Conservation (phyloP, 2,888 invertebrate genomes). For the Acrobasis suavella region DNA sequence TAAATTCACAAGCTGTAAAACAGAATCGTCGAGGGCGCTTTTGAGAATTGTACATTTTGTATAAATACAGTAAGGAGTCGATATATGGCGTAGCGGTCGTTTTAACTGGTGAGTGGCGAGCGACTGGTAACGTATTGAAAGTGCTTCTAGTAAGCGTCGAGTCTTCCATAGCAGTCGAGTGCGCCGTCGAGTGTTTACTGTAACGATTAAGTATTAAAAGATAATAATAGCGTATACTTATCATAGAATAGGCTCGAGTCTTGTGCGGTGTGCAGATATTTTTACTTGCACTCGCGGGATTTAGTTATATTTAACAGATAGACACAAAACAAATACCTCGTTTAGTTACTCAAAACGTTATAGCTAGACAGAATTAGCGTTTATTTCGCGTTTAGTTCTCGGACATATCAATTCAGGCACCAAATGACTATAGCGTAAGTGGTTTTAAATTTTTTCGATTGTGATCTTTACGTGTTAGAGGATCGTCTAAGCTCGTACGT, state of each 20-base stretch:
- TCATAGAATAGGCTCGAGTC: slow-evolving; percentile 70
- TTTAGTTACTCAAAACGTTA: slow-evolving; percentile 72
- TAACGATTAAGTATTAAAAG: slow-evolving; percentile 79
- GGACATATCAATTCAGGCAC: slow-evolving; percentile 81
- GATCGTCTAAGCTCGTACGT: slow-evolving; percentile 48
- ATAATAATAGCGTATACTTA: slow-evolving; percentile 80
- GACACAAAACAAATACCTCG: slow-evolving; percentile 79
- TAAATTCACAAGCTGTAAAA: slow-evolving; percentile 49
- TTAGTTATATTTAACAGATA: slow-evolving; percentile 67
- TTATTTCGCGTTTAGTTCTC: slow-evolving; percentile 77
- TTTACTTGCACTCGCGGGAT: slow-evolving; percentile 64
- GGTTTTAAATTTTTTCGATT: slow-evolving; percentile 64
- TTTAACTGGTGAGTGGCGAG: slow-evolving; percentile 68
- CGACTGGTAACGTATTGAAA: slow-evolving; percentile 76
- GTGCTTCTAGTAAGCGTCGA: slow-evolving; percentile 80
- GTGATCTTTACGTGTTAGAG: slow-evolving; percentile 56
- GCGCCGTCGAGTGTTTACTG: slow-evolving; percentile 70
- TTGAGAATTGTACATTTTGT: slow-evolving; percentile 80
- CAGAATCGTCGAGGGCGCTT: slow-evolving; percentile 62
- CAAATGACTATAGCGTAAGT: slow-evolving; percentile 79
- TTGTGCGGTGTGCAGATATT: slow-evolving; percentile 57
- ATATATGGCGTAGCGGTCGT: slow-evolving; percentile 67
- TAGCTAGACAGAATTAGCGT: slow-evolving; percentile 73
- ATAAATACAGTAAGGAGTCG: slow-evolving; percentile 78
- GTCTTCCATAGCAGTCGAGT: slow-evolving; percentile 82